Conservation (phyloP, 92 coral and sea anemone genomes). For the Epizoanthus ramosus region DNA sequence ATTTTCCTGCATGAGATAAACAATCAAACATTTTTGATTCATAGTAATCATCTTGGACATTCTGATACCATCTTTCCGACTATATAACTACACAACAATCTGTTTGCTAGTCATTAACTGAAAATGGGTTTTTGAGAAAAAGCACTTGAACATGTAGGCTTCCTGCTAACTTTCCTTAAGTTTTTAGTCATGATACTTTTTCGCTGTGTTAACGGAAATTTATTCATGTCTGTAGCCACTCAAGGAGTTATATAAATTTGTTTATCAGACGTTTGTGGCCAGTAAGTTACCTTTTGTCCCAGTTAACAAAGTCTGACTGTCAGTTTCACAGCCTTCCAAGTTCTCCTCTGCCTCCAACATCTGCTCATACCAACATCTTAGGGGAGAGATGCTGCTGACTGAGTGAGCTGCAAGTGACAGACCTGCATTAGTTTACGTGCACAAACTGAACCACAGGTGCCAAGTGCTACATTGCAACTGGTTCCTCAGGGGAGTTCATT, state of each 20-base stretch:
- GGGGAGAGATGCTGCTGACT: neutral
- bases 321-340: neutral
- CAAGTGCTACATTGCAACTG: neutral
- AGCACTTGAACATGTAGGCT: too few relatives aligned
- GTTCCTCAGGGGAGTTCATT: too few relatives aligned
- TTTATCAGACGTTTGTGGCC: neutral
- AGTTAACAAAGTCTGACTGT: neutral
- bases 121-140: too few relatives aligned
- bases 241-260: too few relatives aligned
- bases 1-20: constrained; percentile 10
- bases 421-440: neutral
- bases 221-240: too few relatives aligned
- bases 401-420: constrained; percentile 1
- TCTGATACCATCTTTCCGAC: neutral
- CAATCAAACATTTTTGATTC: neutral
- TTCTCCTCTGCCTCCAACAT: constrained; percentile 1
- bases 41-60: neutral
- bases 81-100: too few relatives aligned
- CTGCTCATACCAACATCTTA: constrained; percentile 23
- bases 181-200: too few relatives aligned
- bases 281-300: neutral
- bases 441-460: neutral
- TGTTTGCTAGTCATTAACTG: too few relatives aligned
- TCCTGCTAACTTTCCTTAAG: too few relatives aligned
- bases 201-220: too few relatives aligned